Evolutionary conservation across 1,140 invertebrate species (phyloP), one percentile per base, ranked within the genome.

Genomic region (Trichonephila clavipes): DNA sequence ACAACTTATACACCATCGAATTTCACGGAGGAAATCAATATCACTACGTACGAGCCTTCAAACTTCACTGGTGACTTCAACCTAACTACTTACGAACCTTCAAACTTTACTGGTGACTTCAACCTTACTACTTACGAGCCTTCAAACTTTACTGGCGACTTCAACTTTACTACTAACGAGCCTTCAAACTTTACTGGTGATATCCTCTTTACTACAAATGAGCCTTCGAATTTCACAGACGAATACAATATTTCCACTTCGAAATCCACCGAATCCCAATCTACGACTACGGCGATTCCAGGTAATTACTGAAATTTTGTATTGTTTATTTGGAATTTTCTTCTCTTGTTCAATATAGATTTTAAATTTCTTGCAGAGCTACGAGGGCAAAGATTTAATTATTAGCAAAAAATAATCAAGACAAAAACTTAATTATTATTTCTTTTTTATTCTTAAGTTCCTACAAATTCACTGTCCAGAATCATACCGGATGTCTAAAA

Each of bases 281-380:
- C 72, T 77, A 51, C 44, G 28, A 83, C 82, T 51, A 83, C 82
- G 24, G 24, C 24, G 58, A 58, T 58, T 21, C 82, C 82, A 83
- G 82, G 82, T 58, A 83, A 51, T 40, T 51, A 51, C 10, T 51
- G 7, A 51, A 51, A 51, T 40, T 40, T 40, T 40, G 34, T 40
- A 40, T 40, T 40, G 34, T 2, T 40, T 40, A 40, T 40, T 40
- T 40, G 3, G 34, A 40, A 40, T 40, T 40, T 40, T 40, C 34
- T 40, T 40, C 34, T 1, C 34, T 3, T 40, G 34, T 40, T 40
- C 34, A 40, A 40, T 40, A 40, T 40, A 40, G 34, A 40, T 40
- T 40, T 40, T 40, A 40, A 40, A 1, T 40, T 40, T 40, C 34
- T 4, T 40, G 1, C 2, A 4, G 0, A 40, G 34, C 4, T 40